phyloP scores from a whole-genome alignment of 2,888 invertebrate genomes.

The Eumacrocentrus americanus region DNA sequence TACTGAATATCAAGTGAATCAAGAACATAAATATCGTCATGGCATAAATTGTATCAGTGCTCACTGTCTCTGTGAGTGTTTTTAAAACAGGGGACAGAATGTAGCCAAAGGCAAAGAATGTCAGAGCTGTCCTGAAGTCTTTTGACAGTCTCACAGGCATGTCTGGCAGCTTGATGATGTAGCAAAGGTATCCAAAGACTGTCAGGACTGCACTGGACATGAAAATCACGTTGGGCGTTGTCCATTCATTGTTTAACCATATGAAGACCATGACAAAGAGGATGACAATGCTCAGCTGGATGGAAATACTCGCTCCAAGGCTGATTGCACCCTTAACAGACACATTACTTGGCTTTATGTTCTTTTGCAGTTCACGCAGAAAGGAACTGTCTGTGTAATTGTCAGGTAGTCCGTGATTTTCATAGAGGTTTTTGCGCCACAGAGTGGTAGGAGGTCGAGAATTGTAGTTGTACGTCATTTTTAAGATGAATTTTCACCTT shows the following conservation, averaged over 20 bases:
- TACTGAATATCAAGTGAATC: conserved; percentile 88
- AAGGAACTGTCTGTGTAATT: conserved; percentile 91
- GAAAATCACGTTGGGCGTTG: conserved; percentile 71
- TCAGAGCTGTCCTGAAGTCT: conserved; percentile 78
- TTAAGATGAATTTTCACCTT: no score
- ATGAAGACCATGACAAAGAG: conserved; percentile 76
- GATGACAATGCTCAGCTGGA: conserved; percentile 79
- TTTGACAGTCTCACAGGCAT: conserved; percentile 55
- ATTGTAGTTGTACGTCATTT: conserved; percentile 4
- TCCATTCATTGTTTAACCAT: conserved; percentile 73
- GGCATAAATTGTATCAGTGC: conserved; percentile 96
- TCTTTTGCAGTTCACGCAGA: conserved; percentile 82
- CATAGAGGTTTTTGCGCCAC: conserved; percentile 91
- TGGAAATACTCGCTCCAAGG: conserved; percentile 79
- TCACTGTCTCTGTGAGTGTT: conserved; percentile 94
- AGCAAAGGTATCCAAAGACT: conserved; percentile 69
- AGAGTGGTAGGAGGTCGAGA: conserved; percentile 51
- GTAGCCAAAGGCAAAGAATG: conserved; percentile 86
- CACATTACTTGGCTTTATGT: conserved; percentile 79
- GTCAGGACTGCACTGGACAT: conserved; percentile 66
- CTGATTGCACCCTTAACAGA: conserved; percentile 72
- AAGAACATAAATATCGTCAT: conserved; percentile 88
- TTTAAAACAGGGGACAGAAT: conserved; percentile 90
- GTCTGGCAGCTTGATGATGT: conserved; percentile 52
- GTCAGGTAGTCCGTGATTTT: conserved; percentile 85